A percentile compares a stretch with the other conserved stretches of the same genome.
phyloP scores from a whole-genome alignment of 1,140 invertebrate species.

The Branchinecta lindahli region DNA sequence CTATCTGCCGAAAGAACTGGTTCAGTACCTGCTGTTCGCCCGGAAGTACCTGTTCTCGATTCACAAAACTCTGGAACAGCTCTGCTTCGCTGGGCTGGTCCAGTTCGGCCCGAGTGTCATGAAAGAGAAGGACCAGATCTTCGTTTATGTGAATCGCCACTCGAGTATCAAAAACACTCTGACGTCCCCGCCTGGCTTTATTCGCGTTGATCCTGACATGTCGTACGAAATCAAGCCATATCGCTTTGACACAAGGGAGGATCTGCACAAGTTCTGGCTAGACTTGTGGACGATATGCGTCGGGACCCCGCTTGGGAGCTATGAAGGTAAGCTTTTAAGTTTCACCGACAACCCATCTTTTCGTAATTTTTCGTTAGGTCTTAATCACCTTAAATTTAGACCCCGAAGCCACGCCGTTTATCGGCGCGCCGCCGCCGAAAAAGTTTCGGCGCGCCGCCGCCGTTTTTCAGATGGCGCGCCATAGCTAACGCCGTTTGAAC shows the following conservation, averaged over 20 bases:
- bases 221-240: conserved; percentile 40
- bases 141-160: conserved; percentile 48
- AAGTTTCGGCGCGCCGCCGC: too few relatives aligned
- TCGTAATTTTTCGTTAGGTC: neutral
- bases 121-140: conserved; percentile 51
- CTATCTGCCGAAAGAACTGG: conserved; percentile 35
- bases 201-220: conserved; percentile 40
- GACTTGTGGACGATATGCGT: conserved; percentile 49
- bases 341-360: conserved; percentile 8
- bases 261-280: conserved; percentile 52
- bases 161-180: conserved; percentile 48
- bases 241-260: conserved; percentile 37
- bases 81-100: conserved; percentile 50
- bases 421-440: too few relatives aligned
- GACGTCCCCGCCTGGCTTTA: conserved; percentile 43
- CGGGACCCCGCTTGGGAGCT: conserved; percentile 44
- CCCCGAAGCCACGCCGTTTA: too few relatives aligned
- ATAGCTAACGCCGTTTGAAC: too few relatives aligned
- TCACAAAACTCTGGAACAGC: conserved; percentile 37
- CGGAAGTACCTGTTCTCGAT: conserved; percentile 47
- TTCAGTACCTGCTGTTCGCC: conserved; percentile 38
- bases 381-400: too few relatives aligned
- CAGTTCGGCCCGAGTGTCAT: conserved; percentile 49
- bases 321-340: conserved; percentile 12
- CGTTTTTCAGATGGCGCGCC: too few relatives aligned